These are phyloP conservation scores for Nyctereutes procyonoides DNA, from an alignment of 2,113 vertebrate species.

Conservation along the genomic window DNA sequence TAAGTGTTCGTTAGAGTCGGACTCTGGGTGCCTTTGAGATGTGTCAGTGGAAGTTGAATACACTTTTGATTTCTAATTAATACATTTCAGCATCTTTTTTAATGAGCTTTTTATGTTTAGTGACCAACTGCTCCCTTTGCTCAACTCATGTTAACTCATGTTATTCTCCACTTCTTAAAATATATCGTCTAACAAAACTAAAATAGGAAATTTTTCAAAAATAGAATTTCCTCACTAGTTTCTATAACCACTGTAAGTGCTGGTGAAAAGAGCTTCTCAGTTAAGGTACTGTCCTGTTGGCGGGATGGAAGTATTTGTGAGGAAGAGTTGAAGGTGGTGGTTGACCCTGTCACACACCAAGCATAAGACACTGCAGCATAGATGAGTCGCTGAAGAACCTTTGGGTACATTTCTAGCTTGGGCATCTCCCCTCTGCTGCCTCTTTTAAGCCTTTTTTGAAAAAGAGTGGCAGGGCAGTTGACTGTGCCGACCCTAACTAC, in stretches of 20 bases:
- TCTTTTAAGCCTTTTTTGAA: background rate
- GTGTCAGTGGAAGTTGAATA: background rate
- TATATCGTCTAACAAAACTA: background rate
- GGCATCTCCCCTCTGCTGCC: background rate
- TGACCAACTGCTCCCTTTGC: background rate
- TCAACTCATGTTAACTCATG: background rate
- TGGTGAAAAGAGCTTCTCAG: background rate
- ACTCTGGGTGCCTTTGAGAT: background rate
- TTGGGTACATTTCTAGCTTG: background rate
- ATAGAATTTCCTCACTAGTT: background rate
- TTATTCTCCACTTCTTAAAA: background rate
- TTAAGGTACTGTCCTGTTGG: background rate
- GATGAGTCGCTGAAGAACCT: background rate
- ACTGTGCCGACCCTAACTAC: background rate
- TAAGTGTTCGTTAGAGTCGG: background rate
- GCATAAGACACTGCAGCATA: background rate
- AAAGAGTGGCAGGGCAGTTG: rapidly evolving
- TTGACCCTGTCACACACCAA: rapidly evolving
- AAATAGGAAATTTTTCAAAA: constrained; percentile 14
- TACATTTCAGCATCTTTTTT: background rate
- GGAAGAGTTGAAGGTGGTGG: background rate
- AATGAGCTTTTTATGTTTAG: background rate
- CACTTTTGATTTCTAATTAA: background rate
- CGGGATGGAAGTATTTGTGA: background rate
- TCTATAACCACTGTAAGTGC: background rate